These are phyloP conservation scores for Lepus oiostolus DNA, from an alignment of 2,797 vertebrate species.

Conservation along the genomic window DNA sequence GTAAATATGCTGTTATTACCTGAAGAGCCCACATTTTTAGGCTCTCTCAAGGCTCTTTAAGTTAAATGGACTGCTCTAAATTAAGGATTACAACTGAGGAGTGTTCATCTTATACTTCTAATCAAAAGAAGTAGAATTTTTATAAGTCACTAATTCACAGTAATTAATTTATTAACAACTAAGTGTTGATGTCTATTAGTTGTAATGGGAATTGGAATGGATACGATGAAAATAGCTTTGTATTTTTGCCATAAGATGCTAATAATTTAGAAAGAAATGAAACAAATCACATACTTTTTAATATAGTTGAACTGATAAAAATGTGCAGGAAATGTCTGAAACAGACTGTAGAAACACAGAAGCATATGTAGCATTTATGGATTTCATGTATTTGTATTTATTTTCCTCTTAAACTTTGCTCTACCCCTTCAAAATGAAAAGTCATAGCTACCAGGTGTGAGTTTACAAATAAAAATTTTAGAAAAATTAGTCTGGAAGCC, in stretches of 20 bases:
- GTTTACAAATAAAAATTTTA: slow-evolving; percentile 22
- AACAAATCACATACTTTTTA: neutral
- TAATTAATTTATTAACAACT: slow-evolving; percentile 71
- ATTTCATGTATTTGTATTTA: neutral
- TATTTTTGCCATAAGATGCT: slow-evolving; percentile 23
- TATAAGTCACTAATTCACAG: slow-evolving; percentile 50
- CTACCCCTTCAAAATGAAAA: neutral
- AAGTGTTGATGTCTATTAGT: slow-evolving; percentile 34
- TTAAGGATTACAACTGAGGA: slow-evolving; percentile 43
- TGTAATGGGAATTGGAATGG: slow-evolving; percentile 33
- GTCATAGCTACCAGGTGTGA: neutral
- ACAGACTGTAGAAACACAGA: neutral
- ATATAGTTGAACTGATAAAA: neutral
- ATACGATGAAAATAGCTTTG: neutral
- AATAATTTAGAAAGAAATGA: slow-evolving; percentile 62
- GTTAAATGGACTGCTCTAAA: slow-evolving; percentile 65
- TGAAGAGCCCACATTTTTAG: slow-evolving; percentile 39
- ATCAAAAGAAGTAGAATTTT: slow-evolving; percentile 58
- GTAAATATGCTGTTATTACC: slow-evolving; percentile 59
- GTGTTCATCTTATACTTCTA: neutral
- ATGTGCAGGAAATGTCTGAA: slow-evolving; percentile 3
- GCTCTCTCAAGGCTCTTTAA: slow-evolving; percentile 52
- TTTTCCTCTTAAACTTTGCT: slow-evolving; percentile 44
- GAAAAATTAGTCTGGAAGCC: neutral
- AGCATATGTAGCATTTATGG: neutral